Percentiles rank a stretch among this genome's conserved stretches.
These are phyloP conservation scores for Molanna angustata DNA, from an alignment of 2,888 invertebrate genomes.

Conservation along the genomic window DNA sequence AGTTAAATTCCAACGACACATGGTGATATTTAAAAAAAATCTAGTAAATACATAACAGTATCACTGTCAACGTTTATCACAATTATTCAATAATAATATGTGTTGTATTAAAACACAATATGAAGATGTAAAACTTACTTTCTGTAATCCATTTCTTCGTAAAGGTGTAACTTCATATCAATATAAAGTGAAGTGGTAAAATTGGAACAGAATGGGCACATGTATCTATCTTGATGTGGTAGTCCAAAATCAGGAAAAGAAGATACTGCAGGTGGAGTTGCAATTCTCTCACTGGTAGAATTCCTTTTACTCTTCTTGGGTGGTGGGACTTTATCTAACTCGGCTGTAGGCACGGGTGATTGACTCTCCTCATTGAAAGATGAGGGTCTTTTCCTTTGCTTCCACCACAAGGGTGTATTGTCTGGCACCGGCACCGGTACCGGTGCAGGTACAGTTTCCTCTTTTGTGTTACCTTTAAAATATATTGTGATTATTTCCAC, in stretches of 20 bases:
- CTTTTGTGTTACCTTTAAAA: constrained; percentile 48
- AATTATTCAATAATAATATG: constrained; percentile 4
- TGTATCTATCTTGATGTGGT: constrained; percentile 55
- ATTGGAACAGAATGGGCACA: constrained; percentile 60
- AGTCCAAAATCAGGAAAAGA: constrained; percentile 38
- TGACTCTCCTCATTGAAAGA: constrained; percentile 35
- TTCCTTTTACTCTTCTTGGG: constrained; percentile 1
- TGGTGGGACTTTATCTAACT: constrained; percentile 1
- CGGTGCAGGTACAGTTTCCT: background rate
- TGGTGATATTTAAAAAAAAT: too few species aligned
- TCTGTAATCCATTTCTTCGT: constrained; percentile 63
- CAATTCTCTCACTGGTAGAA: background rate
- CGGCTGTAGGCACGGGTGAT: background rate
- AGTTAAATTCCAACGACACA: too few species aligned
- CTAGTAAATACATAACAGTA: background rate
- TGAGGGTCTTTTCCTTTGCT: constrained; percentile 36
- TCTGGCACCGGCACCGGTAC: constrained; percentile 38
- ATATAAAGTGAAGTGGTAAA: constrained; percentile 56
- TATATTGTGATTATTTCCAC: constrained; percentile 47
- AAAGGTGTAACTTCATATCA: constrained; percentile 66
- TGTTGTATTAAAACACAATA: constrained; percentile 6
- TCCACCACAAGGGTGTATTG: constrained; percentile 42
- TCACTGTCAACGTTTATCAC: too few species aligned
- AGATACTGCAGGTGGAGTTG: background rate
- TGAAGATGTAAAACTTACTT: constrained; percentile 61